A percentile compares a stretch with the other conserved stretches of the same genome.
phyloP scores from a whole-genome alignment of 2,113 vertebrate species.

The Nycticorax nycticorax region DNA sequence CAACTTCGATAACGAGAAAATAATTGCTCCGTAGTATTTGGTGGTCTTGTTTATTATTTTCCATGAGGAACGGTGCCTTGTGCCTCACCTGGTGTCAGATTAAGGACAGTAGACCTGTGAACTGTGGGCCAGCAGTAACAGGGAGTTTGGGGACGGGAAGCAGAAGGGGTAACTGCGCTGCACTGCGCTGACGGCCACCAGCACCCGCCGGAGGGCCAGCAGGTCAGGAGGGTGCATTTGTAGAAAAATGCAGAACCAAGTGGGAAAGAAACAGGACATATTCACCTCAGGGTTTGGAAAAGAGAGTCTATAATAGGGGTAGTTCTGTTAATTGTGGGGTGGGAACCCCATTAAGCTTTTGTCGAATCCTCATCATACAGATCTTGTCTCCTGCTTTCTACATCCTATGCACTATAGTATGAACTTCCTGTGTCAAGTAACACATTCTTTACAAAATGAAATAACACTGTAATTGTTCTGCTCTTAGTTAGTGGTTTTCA shows the following conservation, averaged over 20 bases:
- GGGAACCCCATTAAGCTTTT: background rate
- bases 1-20: background rate
- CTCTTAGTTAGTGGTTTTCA: constrained; percentile 23
- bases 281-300: background rate
- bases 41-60: background rate
- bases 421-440: constrained; percentile 6
- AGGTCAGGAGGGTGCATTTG: background rate
- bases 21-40: background rate
- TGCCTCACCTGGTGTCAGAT: background rate
- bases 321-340: background rate
- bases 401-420: background rate
- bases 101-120: background rate
- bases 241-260: background rate
- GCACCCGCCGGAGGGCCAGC: background rate
- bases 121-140: background rate
- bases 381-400: background rate
- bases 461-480: constrained; percentile 25
- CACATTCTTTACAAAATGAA: background rate
- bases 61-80: background rate
- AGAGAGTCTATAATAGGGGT: background rate
- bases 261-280: background rate
- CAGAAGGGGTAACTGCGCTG: background rate
- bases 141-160: background rate
- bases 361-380: background rate
- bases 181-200: background rate